Evolutionary conservation across 1,140 invertebrate genomes (phyloP).

Genomic region (Drosophila burlai): DNA sequence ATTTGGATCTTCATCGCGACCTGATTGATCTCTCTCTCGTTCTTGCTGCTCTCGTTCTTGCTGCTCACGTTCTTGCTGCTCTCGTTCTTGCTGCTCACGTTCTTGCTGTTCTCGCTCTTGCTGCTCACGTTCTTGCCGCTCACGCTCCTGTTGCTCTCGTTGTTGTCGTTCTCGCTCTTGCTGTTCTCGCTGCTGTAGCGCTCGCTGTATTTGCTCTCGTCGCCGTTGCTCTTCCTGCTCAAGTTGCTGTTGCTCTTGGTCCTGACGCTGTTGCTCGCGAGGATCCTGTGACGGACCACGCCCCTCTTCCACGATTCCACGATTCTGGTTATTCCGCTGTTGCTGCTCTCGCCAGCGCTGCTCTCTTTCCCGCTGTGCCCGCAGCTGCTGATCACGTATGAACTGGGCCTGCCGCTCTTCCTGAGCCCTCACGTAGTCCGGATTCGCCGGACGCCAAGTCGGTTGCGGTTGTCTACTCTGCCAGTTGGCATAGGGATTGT

Average conservation of each 20-base stretch:
- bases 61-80: not conserved
- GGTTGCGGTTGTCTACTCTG: conserved; percentile 15
- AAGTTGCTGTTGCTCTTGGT: conserved; percentile 11
- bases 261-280: not conserved
- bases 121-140: not conserved
- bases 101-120: not conserved
- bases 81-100: not conserved
- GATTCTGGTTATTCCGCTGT: conserved; percentile 4
- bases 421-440: conserved; percentile 14
- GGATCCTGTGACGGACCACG: not conserved
- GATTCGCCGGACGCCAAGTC: conserved; percentile 5
- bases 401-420: conserved; percentile 18
- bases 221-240: conserved; percentile 10
- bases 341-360: conserved; percentile 21
- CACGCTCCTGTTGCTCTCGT: not conserved
- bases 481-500: conserved; percentile 33
- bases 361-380: conserved; percentile 13
- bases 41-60: conserved; percentile 23
- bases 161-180: not conserved
- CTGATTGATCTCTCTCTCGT: conserved; percentile 26
- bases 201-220: not conserved
- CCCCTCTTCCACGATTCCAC: not conserved
- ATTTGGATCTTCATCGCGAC: not conserved
- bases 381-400: conserved; percentile 20
- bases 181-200: conserved; percentile 6